These are phyloP conservation scores for Sinocyclocheilus anshuiensis DNA, from an alignment of 2,113 vertebrate genomes.

Conservation along the genomic window DNA sequence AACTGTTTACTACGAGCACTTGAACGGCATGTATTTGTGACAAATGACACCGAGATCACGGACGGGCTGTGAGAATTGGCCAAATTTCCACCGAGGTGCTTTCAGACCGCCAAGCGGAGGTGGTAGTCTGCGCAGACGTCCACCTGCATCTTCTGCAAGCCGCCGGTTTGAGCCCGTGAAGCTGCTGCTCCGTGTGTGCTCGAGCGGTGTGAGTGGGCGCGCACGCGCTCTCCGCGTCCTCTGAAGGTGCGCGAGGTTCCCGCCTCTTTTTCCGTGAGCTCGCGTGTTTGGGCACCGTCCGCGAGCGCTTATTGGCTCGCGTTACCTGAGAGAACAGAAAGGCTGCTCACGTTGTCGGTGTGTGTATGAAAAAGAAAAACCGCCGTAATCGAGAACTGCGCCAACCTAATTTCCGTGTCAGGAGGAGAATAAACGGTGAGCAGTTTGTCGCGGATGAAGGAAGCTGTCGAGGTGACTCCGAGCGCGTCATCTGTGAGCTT, in stretches of 20 bases:
- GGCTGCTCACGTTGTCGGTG: neutral
- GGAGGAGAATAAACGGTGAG: neutral
- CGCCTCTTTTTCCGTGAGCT: constrained; percentile 50
- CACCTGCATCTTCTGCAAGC: constrained; percentile 72
- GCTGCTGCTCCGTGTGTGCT: constrained; percentile 20
- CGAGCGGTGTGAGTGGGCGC: constrained; percentile 51
- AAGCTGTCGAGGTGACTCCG: constrained; percentile 3
- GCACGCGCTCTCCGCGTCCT: constrained; percentile 62
- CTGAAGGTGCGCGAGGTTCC: constrained; percentile 74
- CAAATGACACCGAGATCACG: constrained; percentile 48
- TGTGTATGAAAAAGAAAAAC: neutral
- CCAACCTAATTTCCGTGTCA: neutral
- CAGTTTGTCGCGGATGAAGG: constrained; percentile 13
- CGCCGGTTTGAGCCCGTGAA: constrained; percentile 45
- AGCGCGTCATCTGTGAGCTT: constrained; percentile 13
- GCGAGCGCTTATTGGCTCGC: constrained; percentile 71
- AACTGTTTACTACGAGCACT: constrained; percentile 58
- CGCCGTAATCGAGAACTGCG: neutral
- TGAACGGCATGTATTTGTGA: constrained; percentile 68
- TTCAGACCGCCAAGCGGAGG: constrained; percentile 56
- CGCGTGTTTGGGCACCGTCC: constrained; percentile 57
- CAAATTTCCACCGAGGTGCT: constrained; percentile 63
- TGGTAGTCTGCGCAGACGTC: constrained; percentile 53
- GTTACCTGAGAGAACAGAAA: constrained; percentile 66
- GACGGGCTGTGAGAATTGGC: constrained; percentile 25